These are phyloP conservation scores for Casuarius casuarius DNA, from an alignment of 2,113 vertebrate species.

Conservation along the genomic window DNA sequence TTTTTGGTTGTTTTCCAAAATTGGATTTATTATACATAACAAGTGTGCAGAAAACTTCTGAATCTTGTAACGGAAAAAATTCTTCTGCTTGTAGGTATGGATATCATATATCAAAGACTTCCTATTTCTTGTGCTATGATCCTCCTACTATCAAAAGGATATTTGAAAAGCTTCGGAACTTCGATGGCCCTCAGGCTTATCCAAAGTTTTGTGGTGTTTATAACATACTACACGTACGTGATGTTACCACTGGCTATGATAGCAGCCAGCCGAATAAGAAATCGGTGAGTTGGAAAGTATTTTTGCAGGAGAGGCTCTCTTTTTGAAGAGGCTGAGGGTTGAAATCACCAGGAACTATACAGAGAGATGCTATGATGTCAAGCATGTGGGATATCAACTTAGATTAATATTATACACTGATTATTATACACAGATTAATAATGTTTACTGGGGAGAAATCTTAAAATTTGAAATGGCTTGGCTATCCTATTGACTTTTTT, in stretches of 20 bases:
- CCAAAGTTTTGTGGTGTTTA: constrained; percentile 82
- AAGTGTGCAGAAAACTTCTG: not conserved
- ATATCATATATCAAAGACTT: constrained; percentile 90
- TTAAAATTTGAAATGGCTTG: not conserved
- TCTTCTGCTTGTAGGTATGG: constrained; percentile 83
- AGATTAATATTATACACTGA: not conserved
- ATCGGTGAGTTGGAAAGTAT: constrained; percentile 76
- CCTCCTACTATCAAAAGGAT: constrained; percentile 88
- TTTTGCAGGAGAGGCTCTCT: not conserved
- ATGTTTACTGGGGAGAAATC: not conserved
- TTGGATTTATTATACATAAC: not conserved
- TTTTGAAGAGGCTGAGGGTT: not conserved
- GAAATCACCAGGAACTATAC: accelerated
- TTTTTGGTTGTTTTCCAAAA: not conserved
- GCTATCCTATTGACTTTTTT: accelerated
- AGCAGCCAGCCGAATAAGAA: constrained; percentile 85
- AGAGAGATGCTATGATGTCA: accelerated
- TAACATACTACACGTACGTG: constrained; percentile 83
- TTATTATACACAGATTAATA: not conserved
- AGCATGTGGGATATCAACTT: too few relatives aligned
- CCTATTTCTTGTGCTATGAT: constrained; percentile 91
- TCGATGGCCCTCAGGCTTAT: constrained; percentile 78
- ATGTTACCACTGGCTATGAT: constrained; percentile 92
- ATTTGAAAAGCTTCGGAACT: constrained; percentile 89
- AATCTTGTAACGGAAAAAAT: not conserved